These are phyloP conservation scores for Ammodytes marinus DNA, from an alignment of 2,113 vertebrate genomes.

Conservation along the genomic window DNA sequence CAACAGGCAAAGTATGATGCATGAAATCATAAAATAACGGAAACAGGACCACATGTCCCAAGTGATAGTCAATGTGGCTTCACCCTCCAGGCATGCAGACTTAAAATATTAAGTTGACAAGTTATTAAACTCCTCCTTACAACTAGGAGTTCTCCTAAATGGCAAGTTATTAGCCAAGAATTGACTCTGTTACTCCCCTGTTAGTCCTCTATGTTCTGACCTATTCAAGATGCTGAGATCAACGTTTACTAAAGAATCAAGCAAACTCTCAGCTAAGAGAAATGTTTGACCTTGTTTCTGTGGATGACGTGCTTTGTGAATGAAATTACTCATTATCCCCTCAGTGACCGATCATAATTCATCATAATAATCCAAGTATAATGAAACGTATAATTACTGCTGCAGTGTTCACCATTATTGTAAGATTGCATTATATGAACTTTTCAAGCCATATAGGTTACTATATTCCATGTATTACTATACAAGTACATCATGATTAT, in stretches of 20 bases:
- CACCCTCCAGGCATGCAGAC: constrained; percentile 37
- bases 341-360: constrained; percentile 39
- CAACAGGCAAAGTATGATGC: constrained; percentile 11
- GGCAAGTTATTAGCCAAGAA: constrained; percentile 26
- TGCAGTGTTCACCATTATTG: constrained; percentile 1
- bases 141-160: constrained; percentile 41
- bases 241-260: constrained; percentile 24
- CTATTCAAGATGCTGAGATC: constrained; percentile 57
- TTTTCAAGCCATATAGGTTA: not conserved
- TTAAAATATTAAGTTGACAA: constrained; percentile 56
- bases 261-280: constrained; percentile 11
- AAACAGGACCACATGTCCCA: constrained; percentile 31
- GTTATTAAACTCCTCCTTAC: constrained; percentile 37
- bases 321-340: constrained; percentile 37
- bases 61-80: constrained; percentile 27
- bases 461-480: not conserved
- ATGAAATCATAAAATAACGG: constrained; percentile 9
- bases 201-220: constrained; percentile 54
- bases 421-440: not conserved
- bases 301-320: constrained; percentile 34
- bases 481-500: constrained; percentile 1
- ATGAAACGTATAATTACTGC: constrained; percentile 33
- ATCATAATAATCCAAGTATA: constrained; percentile 39
- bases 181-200: constrained; percentile 32
- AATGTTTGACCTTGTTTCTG: constrained; percentile 37